Conservation (phyloP, 2,113 vertebrate species). For the Monopterus albus region DNA sequence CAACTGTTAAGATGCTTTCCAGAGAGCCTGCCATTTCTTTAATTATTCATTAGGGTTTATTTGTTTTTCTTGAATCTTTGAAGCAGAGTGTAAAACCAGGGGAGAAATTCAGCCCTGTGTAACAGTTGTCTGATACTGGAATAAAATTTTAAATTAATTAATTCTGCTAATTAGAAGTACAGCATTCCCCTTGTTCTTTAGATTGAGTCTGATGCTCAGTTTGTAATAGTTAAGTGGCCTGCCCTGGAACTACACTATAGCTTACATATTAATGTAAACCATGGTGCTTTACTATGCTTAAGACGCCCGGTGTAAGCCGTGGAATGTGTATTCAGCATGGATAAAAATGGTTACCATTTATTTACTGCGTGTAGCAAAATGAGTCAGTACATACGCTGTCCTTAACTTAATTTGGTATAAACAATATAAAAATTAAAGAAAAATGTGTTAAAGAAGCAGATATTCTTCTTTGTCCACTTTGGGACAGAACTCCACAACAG, state of each 20-base stretch:
- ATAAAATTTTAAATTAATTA: constrained; percentile 20
- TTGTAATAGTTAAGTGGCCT: not conserved
- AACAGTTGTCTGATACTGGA: not conserved
- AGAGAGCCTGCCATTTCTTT: constrained; percentile 4
- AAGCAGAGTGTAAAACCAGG: not conserved
- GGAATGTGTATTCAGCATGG: not conserved
- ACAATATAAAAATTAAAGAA: too few relatives aligned
- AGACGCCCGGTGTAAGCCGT: not conserved
- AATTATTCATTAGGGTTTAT: constrained; percentile 31
- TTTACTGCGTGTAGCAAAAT: too few relatives aligned
- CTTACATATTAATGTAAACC: not conserved
- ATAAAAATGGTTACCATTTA: not conserved
- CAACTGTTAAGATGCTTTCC: constrained; percentile 18
- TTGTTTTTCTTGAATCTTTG: constrained; percentile 4
- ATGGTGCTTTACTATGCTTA: not conserved
- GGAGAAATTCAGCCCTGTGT: not conserved
- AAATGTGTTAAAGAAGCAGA: too few relatives aligned
- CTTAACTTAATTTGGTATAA: too few relatives aligned
- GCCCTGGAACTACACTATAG: too few relatives aligned
- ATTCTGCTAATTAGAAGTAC: not conserved
- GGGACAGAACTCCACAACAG: too few relatives aligned
- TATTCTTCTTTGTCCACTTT: too few relatives aligned
- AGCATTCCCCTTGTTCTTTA: not conserved
- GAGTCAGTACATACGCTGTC: too few relatives aligned
- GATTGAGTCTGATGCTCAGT: not conserved